Evolutionary conservation across 2,113 vertebrate genomes (phyloP).

Genomic region (Misgurnus mizolepis): DNA sequence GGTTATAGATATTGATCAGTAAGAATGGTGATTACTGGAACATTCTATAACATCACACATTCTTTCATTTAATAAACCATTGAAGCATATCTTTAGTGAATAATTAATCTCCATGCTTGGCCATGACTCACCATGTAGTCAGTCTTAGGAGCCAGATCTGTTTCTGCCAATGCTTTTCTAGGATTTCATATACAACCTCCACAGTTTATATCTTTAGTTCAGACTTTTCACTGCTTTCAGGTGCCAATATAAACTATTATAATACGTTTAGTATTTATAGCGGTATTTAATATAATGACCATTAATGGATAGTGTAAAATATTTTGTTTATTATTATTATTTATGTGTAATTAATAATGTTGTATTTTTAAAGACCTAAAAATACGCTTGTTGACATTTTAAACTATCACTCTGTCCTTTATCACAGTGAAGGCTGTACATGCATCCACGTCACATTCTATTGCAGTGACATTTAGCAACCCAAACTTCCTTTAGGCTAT

Average conservation of each 20-base stretch:
- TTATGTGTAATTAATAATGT: too few relatives aligned
- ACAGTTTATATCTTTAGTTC: not conserved
- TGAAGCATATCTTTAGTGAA: constrained; percentile 50
- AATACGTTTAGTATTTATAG: not conserved
- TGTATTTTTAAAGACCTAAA: too few relatives aligned
- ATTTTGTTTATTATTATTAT: too few relatives aligned
- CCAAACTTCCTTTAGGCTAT: too few relatives aligned
- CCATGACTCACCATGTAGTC: constrained; percentile 30
- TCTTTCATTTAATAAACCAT: constrained; percentile 56
- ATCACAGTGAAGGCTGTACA: too few relatives aligned
- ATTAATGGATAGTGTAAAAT: not conserved
- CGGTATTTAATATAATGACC: not conserved
- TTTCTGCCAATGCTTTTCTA: constrained; percentile 18
- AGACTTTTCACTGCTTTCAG: too few relatives aligned
- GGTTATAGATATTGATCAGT: constrained; percentile 45
- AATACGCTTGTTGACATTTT: too few relatives aligned
- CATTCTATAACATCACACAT: constrained; percentile 39
- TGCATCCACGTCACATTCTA: not conserved
- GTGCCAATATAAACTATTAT: not conserved
- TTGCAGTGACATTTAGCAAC: not conserved
- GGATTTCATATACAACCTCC: not conserved
- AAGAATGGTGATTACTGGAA: constrained; percentile 47
- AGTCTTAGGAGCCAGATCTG: not conserved
- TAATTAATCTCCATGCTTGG: constrained; percentile 47
- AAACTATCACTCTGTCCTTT: too few relatives aligned